These are phyloP conservation scores for Hycleus cichorii DNA, from an alignment of 1,140 invertebrate genomes.

Conservation along the genomic window DNA sequence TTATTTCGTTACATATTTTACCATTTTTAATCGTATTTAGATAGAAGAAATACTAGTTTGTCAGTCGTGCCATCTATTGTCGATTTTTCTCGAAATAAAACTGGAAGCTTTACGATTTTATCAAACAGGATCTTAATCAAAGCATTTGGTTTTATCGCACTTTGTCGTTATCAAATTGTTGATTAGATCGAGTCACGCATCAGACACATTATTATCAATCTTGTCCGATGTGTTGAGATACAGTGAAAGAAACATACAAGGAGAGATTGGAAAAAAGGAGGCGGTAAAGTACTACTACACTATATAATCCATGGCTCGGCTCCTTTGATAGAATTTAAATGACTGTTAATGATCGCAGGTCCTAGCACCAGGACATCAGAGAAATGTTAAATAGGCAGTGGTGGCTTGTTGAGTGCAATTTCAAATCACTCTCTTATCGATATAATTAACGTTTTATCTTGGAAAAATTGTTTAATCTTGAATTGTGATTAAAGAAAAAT, in stretches of 20 bases:
- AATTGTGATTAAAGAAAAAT: not conserved
- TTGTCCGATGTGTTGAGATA: too few species aligned
- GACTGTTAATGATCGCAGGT: conserved; percentile 7
- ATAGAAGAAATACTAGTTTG: too few species aligned
- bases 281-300: too few species aligned
- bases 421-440: conserved; percentile 14
- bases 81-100: too few species aligned
- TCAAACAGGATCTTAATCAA: too few species aligned
- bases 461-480: conserved; percentile 5
- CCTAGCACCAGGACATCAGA: conserved; percentile 3
- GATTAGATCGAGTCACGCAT: not conserved
- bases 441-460: conserved; percentile 15
- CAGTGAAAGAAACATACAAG: too few species aligned
- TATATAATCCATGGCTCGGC: not conserved
- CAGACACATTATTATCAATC: not conserved
- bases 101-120: too few species aligned
- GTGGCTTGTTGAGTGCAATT: conserved; percentile 6
- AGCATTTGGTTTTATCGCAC: not conserved
- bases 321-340: conserved; percentile 14
- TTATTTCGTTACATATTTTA: too few species aligned
- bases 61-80: too few species aligned
- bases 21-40: too few species aligned
- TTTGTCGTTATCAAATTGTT: conserved; percentile 1
- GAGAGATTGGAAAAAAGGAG: too few species aligned
- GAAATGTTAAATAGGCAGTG: conserved; percentile 7